Percentiles rank a stretch among this genome's conserved stretches.
These are phyloP conservation scores for Salvator merianae DNA, from an alignment of 2,113 vertebrate genomes.

Conservation along the genomic window DNA sequence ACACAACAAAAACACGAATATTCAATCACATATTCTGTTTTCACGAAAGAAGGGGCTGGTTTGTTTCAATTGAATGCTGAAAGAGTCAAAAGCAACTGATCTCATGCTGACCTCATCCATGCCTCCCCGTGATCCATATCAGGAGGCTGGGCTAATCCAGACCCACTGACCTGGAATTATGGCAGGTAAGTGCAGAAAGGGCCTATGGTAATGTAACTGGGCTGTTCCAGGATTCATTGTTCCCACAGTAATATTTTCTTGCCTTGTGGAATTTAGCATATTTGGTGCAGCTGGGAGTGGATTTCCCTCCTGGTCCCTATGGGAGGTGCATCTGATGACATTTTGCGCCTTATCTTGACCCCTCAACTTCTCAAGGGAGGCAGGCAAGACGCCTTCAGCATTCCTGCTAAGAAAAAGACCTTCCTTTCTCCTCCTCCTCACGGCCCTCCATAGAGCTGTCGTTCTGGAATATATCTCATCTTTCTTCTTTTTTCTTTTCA, in stretches of 20 bases:
- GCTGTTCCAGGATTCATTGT: conserved; percentile 47
- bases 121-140: too few species aligned
- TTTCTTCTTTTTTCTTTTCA: not conserved
- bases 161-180: too few species aligned
- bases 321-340: not conserved
- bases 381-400: not conserved
- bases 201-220: conserved; percentile 48
- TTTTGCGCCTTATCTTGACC: not conserved
- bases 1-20: too few species aligned
- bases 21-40: too few species aligned
- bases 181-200: too few species aligned
- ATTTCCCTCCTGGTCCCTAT: not conserved
- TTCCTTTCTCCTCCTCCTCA: conserved; percentile 7
- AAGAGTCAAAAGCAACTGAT: too few species aligned
- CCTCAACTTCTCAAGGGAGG: not conserved
- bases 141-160: too few species aligned
- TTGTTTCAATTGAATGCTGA: too few species aligned
- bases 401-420: conserved; percentile 5
- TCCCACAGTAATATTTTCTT: conserved; percentile 61
- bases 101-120: too few species aligned
- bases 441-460: conserved; percentile 25
- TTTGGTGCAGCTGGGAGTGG: not conserved
- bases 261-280: not conserved
- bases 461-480: not conserved
- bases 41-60: too few species aligned